Evolutionary conservation across 2,113 vertebrate species (phyloP).

Genomic region (Microcebus ravelobensis): DNA sequence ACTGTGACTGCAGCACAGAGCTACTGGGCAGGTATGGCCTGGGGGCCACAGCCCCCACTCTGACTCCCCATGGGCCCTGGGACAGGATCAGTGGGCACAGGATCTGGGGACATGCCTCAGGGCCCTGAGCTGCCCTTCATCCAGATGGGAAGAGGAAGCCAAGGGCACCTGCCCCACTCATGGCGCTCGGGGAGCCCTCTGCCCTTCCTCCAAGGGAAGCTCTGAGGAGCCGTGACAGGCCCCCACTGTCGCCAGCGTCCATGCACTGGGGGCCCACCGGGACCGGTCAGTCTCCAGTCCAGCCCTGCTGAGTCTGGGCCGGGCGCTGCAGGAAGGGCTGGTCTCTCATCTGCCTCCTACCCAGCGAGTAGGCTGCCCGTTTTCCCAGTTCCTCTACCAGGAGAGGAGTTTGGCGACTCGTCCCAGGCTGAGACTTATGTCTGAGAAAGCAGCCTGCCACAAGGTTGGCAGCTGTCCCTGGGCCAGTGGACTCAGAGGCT

Average conservation of each 20-base stretch:
- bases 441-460: not conserved
- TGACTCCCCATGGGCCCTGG: fast-evolving
- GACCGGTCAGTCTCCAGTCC: not conserved
- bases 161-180: not conserved
- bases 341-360: not conserved
- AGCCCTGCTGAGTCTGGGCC: too few species aligned
- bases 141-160: not conserved
- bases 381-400: not conserved
- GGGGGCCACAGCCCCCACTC: not conserved
- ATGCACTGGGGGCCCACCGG: not conserved
- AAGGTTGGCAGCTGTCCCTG: too few species aligned
- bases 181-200: fast-evolving
- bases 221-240: too few species aligned
- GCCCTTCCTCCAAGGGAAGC: not conserved
- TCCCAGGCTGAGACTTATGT: not conserved
- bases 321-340: fast-evolving
- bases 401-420: not conserved
- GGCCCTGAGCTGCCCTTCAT: not conserved
- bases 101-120: not conserved
- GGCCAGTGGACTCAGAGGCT: not conserved
- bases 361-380: too few species aligned
- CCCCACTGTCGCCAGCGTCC: fast-evolving
- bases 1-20: not conserved
- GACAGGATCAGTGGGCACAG: not conserved
- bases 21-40: not conserved